Evolutionary conservation across 2,888 invertebrate genomes (phyloP).

Genomic region (Clusia tigrina): DNA sequence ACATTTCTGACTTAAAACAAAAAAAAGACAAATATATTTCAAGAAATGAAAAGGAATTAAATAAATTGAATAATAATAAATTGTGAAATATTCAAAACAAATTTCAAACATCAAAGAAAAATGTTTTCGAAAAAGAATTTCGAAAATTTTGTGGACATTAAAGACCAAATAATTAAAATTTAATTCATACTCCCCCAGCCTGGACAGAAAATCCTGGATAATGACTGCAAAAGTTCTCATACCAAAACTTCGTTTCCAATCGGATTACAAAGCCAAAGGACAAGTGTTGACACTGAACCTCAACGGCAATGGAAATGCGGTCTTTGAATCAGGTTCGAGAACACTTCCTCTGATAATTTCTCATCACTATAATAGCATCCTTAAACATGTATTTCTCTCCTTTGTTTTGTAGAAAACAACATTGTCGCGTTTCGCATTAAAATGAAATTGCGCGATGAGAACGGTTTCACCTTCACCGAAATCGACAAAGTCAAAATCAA

Average conservation of each 20-base stretch:
- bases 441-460: slow-evolving; percentile 29
- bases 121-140: too few relatives aligned
- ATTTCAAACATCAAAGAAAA: too few relatives aligned
- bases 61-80: too few relatives aligned
- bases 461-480: slow-evolving; percentile 69
- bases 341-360: not conserved
- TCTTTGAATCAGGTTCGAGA: slow-evolving; percentile 70
- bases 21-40: too few relatives aligned
- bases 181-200: slow-evolving; percentile 60
- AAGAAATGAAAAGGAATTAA: too few relatives aligned
- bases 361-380: not conserved
- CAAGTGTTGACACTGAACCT: slow-evolving; percentile 73
- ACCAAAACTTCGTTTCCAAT: slow-evolving; percentile 72
- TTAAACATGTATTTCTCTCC: not conserved
- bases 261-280: slow-evolving; percentile 72
- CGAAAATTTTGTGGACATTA: not conserved
- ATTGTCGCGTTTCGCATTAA: slow-evolving; percentile 27
- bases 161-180: too few relatives aligned
- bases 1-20: too few relatives aligned
- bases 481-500: slow-evolving; percentile 70
- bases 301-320: slow-evolving; percentile 68
- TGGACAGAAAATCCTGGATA: slow-evolving; percentile 70
- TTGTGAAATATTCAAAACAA: too few relatives aligned
- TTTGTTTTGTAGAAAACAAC: slow-evolving; percentile 35
- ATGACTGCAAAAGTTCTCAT: slow-evolving; percentile 70